Base-by-base conservation (phyloP, 2,888 invertebrate genomes). In the Epicampocera succincta region DNA sequence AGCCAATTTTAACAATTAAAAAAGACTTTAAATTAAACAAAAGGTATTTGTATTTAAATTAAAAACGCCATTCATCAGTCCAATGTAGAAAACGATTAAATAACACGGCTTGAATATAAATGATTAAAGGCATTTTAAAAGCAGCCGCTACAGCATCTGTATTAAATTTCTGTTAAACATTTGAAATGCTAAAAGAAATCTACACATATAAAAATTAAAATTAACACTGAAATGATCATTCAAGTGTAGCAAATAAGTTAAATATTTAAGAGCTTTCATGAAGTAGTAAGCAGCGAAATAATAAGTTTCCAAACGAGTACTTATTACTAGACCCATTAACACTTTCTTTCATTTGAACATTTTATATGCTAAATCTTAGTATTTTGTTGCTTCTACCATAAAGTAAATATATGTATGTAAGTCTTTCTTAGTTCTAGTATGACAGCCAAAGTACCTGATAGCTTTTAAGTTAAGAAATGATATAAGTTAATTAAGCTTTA, bases 401-500 rank as follows among this genome's bases (percentile, higher is more conserved):
- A 17, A 38, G 25, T 15, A 40, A 40, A 40, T 3, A 60, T 44
- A 25, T n/a, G 33, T 33, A 33, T 33, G 33, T 33, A 33, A 33
- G 29, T 38, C 42, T 78, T 1, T 50, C 3, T 82, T 76, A 82
- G 76, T 76, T 69, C 61, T 79, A 81, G 60, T 75, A 38, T 86
- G 82, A 85, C 89, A 87, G 88, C 89, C 88, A 89, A 88, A 88
- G 88, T 88, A 88, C 88, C 88, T 88, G 88, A 88, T 89, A 88
- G 87, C 84, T 78, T 73, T 86, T 88, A 87, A 88, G 88, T 85
- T 38, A 29, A 65, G 21, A n/a, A n/a, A n/a, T 38, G 29, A 17
- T 19, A 74, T 82, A 77, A 77, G 52, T 56, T 61, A 76, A 13
- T 25, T 38, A 17, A 33, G 0, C 12, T 17, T n/a, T 33, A 9